Conservation (phyloP, 2,113 vertebrate genomes). For the Aegotheles bennettii region DNA sequence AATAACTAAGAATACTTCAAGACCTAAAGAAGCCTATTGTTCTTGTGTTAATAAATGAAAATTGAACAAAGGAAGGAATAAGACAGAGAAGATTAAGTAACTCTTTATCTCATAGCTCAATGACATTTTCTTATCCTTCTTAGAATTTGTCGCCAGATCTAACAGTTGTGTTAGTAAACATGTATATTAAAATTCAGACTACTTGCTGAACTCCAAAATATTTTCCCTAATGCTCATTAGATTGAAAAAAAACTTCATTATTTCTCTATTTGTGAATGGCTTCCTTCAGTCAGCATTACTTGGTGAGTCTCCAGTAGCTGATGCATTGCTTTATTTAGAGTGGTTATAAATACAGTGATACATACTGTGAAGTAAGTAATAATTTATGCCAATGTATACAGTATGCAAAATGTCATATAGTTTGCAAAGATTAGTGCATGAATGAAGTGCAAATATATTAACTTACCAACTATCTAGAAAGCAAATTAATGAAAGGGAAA, state of each 20-base stretch:
- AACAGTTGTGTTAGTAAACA: slow-evolving; percentile 40
- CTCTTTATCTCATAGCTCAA: slow-evolving; percentile 38
- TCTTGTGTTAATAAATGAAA: slow-evolving; percentile 53
- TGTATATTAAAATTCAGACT: slow-evolving; percentile 50
- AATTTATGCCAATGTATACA: slow-evolving; percentile 27
- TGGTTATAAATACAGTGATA: not conserved
- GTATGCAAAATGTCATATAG: slow-evolving; percentile 5
- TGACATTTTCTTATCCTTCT: slow-evolving; percentile 61
- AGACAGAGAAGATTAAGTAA: slow-evolving; percentile 50
- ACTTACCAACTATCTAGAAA: slow-evolving; percentile 48
- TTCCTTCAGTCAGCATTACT: not conserved
- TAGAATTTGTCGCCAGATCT: not conserved
- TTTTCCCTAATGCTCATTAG: not conserved
- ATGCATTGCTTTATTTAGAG: slow-evolving; percentile 3
- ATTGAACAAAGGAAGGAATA: slow-evolving; percentile 3
- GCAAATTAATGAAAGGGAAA: slow-evolving; percentile 38
- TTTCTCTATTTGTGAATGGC: slow-evolving; percentile 17
- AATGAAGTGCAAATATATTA: slow-evolving; percentile 49
- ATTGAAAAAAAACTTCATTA: slow-evolving; percentile 49
- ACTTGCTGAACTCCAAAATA: slow-evolving; percentile 40
- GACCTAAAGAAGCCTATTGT: not conserved
- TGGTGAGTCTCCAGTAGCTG: not conserved
- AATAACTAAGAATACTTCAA: not conserved
- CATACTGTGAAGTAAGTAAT: not conserved
- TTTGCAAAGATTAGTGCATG: slow-evolving; percentile 46